Conservation (phyloP, 2,888 invertebrate genomes). For the Apoderus coryli region DNA sequence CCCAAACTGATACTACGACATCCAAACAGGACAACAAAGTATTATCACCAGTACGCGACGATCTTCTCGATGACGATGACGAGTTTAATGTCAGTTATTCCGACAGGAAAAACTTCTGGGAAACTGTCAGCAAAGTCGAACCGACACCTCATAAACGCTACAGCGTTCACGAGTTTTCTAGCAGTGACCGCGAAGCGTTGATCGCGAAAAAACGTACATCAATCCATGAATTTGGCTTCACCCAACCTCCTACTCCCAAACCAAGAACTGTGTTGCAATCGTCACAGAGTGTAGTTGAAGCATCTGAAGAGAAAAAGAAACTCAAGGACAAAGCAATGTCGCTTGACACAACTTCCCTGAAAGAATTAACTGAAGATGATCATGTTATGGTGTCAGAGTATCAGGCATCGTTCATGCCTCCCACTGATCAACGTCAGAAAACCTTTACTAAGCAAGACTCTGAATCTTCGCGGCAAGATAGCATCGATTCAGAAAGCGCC, state of each 20-base stretch:
- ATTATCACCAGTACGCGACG: slow-evolving; percentile 26
- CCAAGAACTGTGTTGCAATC: slow-evolving; percentile 27
- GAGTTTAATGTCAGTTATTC: slow-evolving; percentile 31
- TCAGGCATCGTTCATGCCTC: slow-evolving; percentile 28
- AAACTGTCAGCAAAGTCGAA: slow-evolving; percentile 29
- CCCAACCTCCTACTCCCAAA: slow-evolving; percentile 31
- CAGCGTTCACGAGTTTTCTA: slow-evolving; percentile 24
- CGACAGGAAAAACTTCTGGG: slow-evolving; percentile 39
- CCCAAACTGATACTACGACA: slow-evolving; percentile 13
- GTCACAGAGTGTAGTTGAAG: slow-evolving; percentile 22
- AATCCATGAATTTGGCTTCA: slow-evolving; percentile 26
- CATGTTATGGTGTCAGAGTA: slow-evolving; percentile 27
- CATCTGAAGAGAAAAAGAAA: slow-evolving; percentile 9
- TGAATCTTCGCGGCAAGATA: slow-evolving; percentile 25
- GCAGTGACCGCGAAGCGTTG: slow-evolving; percentile 19
- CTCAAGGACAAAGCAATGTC: slow-evolving; percentile 17
- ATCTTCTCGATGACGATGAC: slow-evolving; percentile 24
- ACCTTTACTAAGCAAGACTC: slow-evolving; percentile 7
- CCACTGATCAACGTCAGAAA: slow-evolving; percentile 18
- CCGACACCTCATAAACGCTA: slow-evolving; percentile 25
- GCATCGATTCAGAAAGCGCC: slow-evolving; percentile 30
- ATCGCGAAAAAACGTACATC: slow-evolving; percentile 25
- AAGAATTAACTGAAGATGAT: slow-evolving; percentile 17
- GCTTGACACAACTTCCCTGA: slow-evolving; percentile 18
- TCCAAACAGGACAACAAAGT: slow-evolving; percentile 21